These are phyloP conservation scores for Neoarius graeffei DNA, from an alignment of 2,113 vertebrate species.

Conservation along the genomic window DNA sequence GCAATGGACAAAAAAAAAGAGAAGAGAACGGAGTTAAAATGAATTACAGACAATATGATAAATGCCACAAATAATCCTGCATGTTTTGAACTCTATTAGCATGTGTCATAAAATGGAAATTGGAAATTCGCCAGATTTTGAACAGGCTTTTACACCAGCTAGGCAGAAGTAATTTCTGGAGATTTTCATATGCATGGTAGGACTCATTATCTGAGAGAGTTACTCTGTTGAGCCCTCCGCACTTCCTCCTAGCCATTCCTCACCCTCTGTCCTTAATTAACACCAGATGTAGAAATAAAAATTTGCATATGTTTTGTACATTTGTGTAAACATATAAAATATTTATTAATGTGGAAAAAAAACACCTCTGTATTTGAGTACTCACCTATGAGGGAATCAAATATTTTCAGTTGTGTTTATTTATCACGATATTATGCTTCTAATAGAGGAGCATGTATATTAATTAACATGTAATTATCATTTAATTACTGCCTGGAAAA, in stretches of 20 bases:
- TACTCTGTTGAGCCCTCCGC: constrained; percentile 57
- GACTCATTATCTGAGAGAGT: constrained; percentile 57
- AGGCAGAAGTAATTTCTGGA: constrained; percentile 32
- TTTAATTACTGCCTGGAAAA: constrained; percentile 33
- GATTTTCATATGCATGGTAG: constrained; percentile 51
- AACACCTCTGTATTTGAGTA: neutral
- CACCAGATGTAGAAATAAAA: constrained; percentile 71
- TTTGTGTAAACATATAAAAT: constrained; percentile 70
- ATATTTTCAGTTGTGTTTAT: constrained; percentile 35
- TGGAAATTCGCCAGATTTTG: constrained; percentile 8
- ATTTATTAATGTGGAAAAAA: constrained; percentile 54
- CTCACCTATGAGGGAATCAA: neutral
- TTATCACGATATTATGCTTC: constrained; percentile 10
- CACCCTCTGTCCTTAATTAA: constrained; percentile 76
- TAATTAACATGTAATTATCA: constrained; percentile 44
- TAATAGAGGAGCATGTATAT: constrained; percentile 6
- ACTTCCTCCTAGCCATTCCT: constrained; percentile 70
- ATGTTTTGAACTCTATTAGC: neutral
- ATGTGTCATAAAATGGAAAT: neutral
- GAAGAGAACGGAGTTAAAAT: constrained; percentile 35
- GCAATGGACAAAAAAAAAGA: constrained; percentile 55
- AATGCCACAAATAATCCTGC: neutral
- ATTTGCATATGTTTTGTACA: constrained; percentile 76
- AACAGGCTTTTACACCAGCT: constrained; percentile 11
- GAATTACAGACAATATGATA: constrained; percentile 26